phyloP scores from a whole-genome alignment of 2,113 vertebrate genomes.

The Syngnathus typhle region DNA sequence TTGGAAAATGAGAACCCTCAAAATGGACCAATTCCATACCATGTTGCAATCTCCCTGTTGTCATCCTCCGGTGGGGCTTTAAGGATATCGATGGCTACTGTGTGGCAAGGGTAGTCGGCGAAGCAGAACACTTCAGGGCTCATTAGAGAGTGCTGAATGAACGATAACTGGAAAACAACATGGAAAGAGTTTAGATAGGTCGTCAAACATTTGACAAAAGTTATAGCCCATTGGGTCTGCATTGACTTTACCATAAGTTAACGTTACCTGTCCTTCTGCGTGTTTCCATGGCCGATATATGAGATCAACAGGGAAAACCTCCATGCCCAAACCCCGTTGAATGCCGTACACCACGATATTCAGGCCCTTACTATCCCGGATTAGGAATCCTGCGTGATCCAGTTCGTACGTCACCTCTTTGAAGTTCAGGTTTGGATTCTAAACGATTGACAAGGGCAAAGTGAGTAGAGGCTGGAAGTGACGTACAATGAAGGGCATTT shows the following conservation, averaged over 20 bases:
- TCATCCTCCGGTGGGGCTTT: constrained; percentile 99
- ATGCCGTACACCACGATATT: constrained; percentile 96
- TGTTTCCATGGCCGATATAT: constrained; percentile 98
- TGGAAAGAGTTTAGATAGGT: neutral
- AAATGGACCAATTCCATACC: constrained; percentile 67
- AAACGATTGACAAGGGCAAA: neutral
- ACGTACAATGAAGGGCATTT: neutral
- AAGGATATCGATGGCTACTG: constrained; percentile 93
- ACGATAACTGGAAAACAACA: constrained; percentile 78
- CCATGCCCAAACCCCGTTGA: constrained; percentile 90
- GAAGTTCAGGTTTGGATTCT: constrained; percentile 96
- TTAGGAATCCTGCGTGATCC: constrained; percentile 91
- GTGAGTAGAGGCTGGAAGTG: neutral
- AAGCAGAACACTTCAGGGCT: constrained; percentile 98
- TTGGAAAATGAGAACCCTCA: neutral
- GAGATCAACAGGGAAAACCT: constrained; percentile 94
- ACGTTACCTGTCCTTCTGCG: constrained; percentile 89
- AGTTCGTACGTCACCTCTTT: constrained; percentile 98
- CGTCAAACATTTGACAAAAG: neutral
- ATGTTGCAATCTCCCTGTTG: constrained; percentile 97
- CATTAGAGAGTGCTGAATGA: constrained; percentile 97
- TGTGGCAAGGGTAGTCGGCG: constrained; percentile 93
- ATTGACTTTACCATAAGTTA: neutral
- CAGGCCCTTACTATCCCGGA: constrained; percentile 95
- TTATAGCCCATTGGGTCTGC: neutral